A percentile compares a stretch with the other conserved stretches of the same genome.
phyloP scores from a whole-genome alignment of 2,888 invertebrate genomes.

The Leptinotarsa rubiginosa region DNA sequence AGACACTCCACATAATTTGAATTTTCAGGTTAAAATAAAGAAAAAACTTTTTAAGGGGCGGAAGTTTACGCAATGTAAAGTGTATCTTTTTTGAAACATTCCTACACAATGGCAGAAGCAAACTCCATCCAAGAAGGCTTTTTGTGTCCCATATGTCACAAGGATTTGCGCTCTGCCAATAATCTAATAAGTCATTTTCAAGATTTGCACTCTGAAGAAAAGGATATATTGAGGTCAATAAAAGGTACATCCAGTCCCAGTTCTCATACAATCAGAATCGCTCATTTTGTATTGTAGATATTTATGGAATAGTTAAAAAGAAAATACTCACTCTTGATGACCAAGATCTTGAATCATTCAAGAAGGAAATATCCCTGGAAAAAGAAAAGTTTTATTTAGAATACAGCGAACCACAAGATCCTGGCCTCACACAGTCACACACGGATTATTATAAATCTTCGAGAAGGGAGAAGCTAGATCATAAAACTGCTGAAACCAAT shows the following conservation, averaged over 20 bases:
- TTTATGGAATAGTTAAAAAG: constrained; percentile 91
- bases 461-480: constrained; percentile 78
- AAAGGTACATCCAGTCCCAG: constrained; percentile 71
- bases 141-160: constrained; percentile 93
- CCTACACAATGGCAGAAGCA: constrained; percentile 48
- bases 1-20: too few relatives aligned
- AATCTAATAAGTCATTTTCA: constrained; percentile 91
- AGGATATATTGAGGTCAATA: constrained; percentile 82
- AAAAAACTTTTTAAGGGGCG: too few relatives aligned
- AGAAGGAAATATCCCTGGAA: constrained; percentile 64
- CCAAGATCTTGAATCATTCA: constrained; percentile 72
- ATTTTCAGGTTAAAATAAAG: too few relatives aligned
- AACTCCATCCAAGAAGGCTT: constrained; percentile 86
- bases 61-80: too few relatives aligned
- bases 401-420: constrained; percentile 72
- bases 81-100: background rate
- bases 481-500: constrained; percentile 94
- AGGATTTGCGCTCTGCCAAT: constrained; percentile 86
- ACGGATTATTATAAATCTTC: constrained; percentile 82
- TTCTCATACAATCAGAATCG: background rate
- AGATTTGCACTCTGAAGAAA: constrained; percentile 87
- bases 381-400: constrained; percentile 64
- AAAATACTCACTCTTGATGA: constrained; percentile 85
- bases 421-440: constrained; percentile 76
- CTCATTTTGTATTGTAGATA: constrained; percentile 63